Percentiles rank a stretch among this genome's conserved stretches.
phyloP scores from a whole-genome alignment of 2,888 invertebrate genomes.

The Aspidiotus destructor region DNA sequence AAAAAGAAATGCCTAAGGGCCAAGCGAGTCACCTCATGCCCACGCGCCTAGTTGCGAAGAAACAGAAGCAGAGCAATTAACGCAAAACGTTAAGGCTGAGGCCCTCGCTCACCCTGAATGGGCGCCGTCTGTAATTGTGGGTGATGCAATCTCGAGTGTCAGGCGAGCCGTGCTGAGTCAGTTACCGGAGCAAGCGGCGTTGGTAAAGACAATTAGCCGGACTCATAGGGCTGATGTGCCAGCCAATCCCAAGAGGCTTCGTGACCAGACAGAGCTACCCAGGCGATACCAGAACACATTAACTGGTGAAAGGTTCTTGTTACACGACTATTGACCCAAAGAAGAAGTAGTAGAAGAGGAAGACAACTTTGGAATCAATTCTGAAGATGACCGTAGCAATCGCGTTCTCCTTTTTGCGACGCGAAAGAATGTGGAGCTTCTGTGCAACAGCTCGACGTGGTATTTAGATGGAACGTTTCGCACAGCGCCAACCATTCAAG shows the following conservation, averaged over 20 bases:
- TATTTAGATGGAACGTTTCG: too few species aligned
- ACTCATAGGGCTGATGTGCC: background rate
- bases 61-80: background rate
- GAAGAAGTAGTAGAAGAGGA: too few species aligned
- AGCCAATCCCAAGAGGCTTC: too few species aligned
- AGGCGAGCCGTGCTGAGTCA: background rate
- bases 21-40: too few species aligned
- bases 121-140: background rate
- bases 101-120: background rate
- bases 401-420: background rate
- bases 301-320: too few species aligned
- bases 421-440: background rate
- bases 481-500: too few species aligned
- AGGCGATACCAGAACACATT: too few species aligned
- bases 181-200: background rate
- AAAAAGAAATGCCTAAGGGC: too few species aligned
- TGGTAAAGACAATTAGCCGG: background rate
- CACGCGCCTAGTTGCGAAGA: background rate
- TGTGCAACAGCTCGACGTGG: too few species aligned
- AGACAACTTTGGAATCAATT: background rate
- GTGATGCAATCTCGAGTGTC: background rate
- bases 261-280: too few species aligned
- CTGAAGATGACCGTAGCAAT: background rate
- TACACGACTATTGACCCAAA: too few species aligned
- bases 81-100: background rate